phyloP scores from a whole-genome alignment of 2,113 vertebrate species.

The Lepus americanus region DNA sequence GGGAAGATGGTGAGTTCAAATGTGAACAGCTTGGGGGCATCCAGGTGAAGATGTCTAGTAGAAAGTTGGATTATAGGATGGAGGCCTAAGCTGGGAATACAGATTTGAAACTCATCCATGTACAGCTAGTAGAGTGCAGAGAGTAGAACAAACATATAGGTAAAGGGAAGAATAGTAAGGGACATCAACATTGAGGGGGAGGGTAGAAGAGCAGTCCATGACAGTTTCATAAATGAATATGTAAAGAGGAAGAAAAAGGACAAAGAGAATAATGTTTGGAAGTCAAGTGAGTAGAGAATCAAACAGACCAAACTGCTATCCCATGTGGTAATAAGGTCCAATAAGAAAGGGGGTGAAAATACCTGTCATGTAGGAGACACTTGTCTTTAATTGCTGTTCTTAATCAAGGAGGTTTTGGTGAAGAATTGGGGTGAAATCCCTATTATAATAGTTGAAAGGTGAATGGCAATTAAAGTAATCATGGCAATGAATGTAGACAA shows the following conservation, averaged over 20 bases:
- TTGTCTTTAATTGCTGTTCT: neutral
- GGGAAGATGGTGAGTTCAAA: neutral
- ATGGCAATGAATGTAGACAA: neutral
- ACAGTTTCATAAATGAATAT: conserved; percentile 26
- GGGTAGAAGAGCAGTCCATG: neutral
- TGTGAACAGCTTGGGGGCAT: neutral
- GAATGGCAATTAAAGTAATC: conserved; percentile 29
- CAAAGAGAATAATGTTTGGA: conserved; percentile 22
- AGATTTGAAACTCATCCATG: conserved; percentile 47
- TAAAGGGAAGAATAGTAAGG: neutral
- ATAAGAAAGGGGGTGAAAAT: neutral
- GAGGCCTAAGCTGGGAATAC: neutral
- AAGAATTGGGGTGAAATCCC: neutral
- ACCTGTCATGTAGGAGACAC: neutral
- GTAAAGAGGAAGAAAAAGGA: conserved; percentile 1
- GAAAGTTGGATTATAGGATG: neutral
- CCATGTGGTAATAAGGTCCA: conserved; percentile 4
- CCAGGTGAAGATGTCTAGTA: neutral
- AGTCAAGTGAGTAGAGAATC: conserved; percentile 42
- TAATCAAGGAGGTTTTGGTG: conserved; percentile 40
- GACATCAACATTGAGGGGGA: conserved; percentile 24
- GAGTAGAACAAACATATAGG: conserved; percentile 32
- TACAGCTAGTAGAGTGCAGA: neutral
- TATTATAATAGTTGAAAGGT: conserved; percentile 12
- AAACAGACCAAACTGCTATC: neutral